A percentile compares a stretch with the other conserved stretches of the same genome.
Evolutionary conservation across 2,888 invertebrate species (phyloP).

Genomic region (Dendrolimus houi): DNA sequence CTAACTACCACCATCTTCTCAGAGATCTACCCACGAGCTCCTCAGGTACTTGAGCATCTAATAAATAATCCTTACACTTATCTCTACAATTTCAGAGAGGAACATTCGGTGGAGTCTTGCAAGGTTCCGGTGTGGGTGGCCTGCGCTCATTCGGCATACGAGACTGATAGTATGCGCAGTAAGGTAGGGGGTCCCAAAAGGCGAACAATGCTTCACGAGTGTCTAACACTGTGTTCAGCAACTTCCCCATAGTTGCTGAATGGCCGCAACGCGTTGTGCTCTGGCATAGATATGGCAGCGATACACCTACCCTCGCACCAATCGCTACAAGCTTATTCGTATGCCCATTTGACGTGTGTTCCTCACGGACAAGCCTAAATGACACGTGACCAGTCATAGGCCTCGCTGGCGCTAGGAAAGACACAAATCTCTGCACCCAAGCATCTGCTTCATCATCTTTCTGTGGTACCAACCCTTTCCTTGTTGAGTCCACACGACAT

Average conservation of each 20-base stretch:
- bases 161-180: constrained; percentile 90
- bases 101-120: constrained; percentile 71
- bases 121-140: constrained; percentile 70
- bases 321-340: constrained; percentile 52
- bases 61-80: constrained; percentile 46
- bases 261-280: constrained; percentile 79
- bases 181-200: constrained; percentile 91
- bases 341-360: constrained; percentile 62
- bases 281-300: constrained; percentile 88
- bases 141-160: constrained; percentile 78
- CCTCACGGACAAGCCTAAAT: constrained; percentile 83
- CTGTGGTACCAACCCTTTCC: constrained; percentile 81
- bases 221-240: constrained; percentile 82
- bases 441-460: constrained; percentile 80
- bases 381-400: constrained; percentile 87
- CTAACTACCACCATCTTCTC: constrained; percentile 20
- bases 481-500: constrained; percentile 81
- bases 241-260: constrained; percentile 77
- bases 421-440: constrained; percentile 85
- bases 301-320: constrained; percentile 86
- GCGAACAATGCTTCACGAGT: constrained; percentile 88
- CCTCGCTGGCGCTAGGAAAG: constrained; percentile 77
- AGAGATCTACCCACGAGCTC: constrained; percentile 58
- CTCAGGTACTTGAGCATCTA: constrained; percentile 72
- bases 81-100: constrained; percentile 46